A percentile compares a stretch with the other conserved stretches of the same genome.
Evolutionary conservation across 2,888 invertebrate species (phyloP).

Genomic region (Eupithecia centaureata): DNA sequence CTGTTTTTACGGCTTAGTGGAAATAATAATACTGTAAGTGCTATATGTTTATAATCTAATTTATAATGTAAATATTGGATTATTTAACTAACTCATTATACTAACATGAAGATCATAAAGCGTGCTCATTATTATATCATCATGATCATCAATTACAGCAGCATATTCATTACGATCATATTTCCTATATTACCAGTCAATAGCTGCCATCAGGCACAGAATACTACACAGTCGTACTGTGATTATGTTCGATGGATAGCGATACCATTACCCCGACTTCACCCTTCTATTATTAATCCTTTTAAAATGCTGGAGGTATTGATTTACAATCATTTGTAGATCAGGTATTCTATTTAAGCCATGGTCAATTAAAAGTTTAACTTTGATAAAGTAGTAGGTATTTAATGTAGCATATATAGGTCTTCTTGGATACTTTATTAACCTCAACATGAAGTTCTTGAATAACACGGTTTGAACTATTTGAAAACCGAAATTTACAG

Average conservation of each 20-base stretch:
- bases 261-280: constrained; percentile 28
- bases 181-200: constrained; percentile 37
- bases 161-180: constrained; percentile 33
- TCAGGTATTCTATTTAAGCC: not conserved
- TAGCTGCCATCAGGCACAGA: constrained; percentile 34
- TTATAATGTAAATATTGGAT: not conserved
- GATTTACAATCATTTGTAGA: constrained; percentile 6
- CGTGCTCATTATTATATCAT: constrained; percentile 5
- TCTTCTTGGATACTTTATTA: not conserved
- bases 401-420: no score
- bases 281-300: constrained; percentile 14
- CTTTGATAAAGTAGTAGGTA: not conserved
- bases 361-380: not conserved
- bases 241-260: constrained; percentile 18
- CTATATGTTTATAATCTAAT: no score
- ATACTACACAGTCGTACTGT: constrained; percentile 15
- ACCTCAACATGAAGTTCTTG: no score
- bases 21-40: no score
- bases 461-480: no score
- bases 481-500: no score
- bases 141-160: constrained; percentile 24
- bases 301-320: constrained; percentile 8
- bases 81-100: not conserved
- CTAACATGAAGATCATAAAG: constrained; percentile 3
- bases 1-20: no score